Base-by-base conservation (phyloP, 2,888 invertebrate species). In the Polydrusus tereticollis region DNA sequence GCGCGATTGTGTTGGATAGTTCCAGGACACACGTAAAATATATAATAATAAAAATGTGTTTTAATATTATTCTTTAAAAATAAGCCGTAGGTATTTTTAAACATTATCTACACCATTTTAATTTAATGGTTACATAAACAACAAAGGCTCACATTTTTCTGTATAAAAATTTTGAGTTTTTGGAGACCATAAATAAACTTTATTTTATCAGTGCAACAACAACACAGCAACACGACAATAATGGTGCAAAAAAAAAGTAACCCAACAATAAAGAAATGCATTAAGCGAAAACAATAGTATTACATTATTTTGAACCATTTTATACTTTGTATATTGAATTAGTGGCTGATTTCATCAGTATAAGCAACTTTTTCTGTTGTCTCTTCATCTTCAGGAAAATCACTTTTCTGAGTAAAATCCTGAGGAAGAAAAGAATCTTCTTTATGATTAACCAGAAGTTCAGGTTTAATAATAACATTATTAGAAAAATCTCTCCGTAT, bases 401-500 rank as follows among this genome's bases (percentile, higher is more conserved):
- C 50, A 33, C 33, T 33, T 33, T 63, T 47, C 29, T 38, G 18
- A 4, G 43, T 55, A 55, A 66, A 66, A 38, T 65, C 64, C 18
- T 47, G 45, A 0, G 58, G 47, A 21, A 12, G 43, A 45, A 62
- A 62, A 14, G 45, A 16, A 2, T 47, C 62, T 52, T 64, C 64
- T 4, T 36, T 38, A 23, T 62, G 38, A 10, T 41, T 62, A 6
- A 5, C 12, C 8, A 58, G 16, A 21, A 62, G 29, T 45, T 70
- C 70, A 7, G 58, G 58, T 26, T 65, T 70, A 23, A 47, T 18
- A 18, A 65, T 63, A 3, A 82, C 74, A 66, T 79, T 80, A 67
- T 77, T 80, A n/a, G 86, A 77, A 73, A 81, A 83, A 18, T 75
- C 79, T 50, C 58, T 58, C 69, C 58, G 58, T 2, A 58, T 10